Evolutionary conservation across 35 echinoderm and acorn worm genomes (phyloP).

Genomic region (Ophiothrix spiculata): DNA sequence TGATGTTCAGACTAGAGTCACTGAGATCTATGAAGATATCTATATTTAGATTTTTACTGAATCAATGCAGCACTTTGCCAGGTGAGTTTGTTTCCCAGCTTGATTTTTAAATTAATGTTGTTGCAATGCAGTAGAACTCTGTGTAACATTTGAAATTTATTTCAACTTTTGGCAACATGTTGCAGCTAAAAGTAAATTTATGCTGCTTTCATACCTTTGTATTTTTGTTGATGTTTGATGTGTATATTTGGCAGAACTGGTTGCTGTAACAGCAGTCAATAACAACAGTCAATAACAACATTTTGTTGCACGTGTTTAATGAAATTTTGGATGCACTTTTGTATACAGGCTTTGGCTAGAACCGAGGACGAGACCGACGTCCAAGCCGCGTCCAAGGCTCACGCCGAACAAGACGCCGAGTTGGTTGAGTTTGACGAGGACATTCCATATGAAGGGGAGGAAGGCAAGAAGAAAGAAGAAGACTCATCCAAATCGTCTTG

Average conservation of each 20-base stretch:
- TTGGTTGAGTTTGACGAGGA: constrained; percentile 96
- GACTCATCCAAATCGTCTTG: constrained; percentile 85
- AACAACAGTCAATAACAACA: too few species aligned
- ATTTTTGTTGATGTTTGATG: too few species aligned
- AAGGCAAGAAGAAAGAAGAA: constrained; percentile 56
- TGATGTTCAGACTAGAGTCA: constrained; percentile 12
- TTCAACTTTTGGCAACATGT: background rate
- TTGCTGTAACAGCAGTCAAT: too few species aligned
- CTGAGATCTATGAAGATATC: background rate
- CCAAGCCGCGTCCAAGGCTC: constrained; percentile 82
- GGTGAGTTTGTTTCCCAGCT: background rate
- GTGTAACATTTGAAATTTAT: too few species aligned
- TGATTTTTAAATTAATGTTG: too few species aligned
- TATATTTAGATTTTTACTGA: background rate
- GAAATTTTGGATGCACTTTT: too few species aligned
- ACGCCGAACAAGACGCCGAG: constrained; percentile 90
- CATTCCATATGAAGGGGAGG: constrained; percentile 96
- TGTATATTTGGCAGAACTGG: too few species aligned
- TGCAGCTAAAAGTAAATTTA: background rate
- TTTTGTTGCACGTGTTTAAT: too few species aligned
- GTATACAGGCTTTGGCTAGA: constrained; percentile 77
- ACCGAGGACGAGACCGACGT: constrained; percentile 95
- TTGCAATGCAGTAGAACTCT: too few species aligned
- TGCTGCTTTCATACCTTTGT: background rate
- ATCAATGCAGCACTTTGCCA: background rate